Conservation (phyloP, 1,140 invertebrate genomes). For the Ditylenchus dipsaci region DNA sequence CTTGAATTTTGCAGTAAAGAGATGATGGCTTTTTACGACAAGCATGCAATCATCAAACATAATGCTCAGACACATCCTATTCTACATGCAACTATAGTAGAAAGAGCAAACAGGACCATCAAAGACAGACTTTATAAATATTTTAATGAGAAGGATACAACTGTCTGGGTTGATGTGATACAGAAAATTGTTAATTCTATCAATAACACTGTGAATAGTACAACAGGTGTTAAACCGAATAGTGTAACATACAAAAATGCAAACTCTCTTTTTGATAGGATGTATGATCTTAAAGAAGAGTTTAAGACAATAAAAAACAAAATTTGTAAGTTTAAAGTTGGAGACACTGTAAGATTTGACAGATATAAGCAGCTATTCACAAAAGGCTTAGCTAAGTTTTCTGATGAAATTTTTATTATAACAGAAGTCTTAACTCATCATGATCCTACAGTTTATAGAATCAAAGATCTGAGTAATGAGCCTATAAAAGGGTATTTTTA, state of each 20-base stretch:
- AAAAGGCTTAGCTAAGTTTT: slow-evolving; percentile 17
- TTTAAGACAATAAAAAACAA: background rate
- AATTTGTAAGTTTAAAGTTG: too few species aligned
- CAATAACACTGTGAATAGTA: slow-evolving; percentile 24
- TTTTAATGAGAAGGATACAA: slow-evolving; percentile 30
- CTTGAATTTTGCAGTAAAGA: slow-evolving; percentile 22
- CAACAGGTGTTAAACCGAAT: slow-evolving; percentile 7
- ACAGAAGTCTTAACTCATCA: background rate
- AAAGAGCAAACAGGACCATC: slow-evolving; percentile 34
- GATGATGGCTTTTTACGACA: slow-evolving; percentile 24
- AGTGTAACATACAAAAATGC: slow-evolving; percentile 30
- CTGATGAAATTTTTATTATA: slow-evolving; percentile 24
- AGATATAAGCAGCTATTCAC: slow-evolving; percentile 18
- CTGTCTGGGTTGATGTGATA: slow-evolving; percentile 28
- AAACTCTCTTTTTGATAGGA: background rate
- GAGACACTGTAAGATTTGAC: slow-evolving; percentile 17
- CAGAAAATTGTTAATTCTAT: slow-evolving; percentile 33
- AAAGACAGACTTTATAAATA: too few species aligned
- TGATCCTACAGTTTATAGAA: slow-evolving; percentile 1
- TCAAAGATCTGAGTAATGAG: background rate
- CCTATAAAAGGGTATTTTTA: slow-evolving; percentile 16
- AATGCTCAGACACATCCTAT: slow-evolving; percentile 20
- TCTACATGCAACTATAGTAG: slow-evolving; percentile 38
- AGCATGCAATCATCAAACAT: slow-evolving; percentile 4
- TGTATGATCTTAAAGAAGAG: background rate